Evolutionary conservation across 2,113 vertebrate species (phyloP).

Genomic region (Nicator chloris): DNA sequence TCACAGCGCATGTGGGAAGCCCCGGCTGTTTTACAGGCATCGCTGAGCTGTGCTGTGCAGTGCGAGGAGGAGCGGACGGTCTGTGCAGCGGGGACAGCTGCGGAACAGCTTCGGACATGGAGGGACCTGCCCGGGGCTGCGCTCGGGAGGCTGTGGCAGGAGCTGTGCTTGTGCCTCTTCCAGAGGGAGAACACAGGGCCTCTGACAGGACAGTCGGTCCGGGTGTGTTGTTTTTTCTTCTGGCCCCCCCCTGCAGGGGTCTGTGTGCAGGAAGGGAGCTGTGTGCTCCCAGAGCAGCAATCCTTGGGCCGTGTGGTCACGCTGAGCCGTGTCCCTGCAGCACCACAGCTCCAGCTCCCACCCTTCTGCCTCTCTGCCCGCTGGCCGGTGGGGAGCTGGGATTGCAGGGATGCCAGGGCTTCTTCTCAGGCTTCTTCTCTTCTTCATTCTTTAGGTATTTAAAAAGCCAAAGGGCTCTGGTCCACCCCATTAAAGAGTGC

Average conservation of each 20-base stretch:
- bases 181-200: background rate
- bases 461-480: background rate
- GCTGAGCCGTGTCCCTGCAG: fast-evolving
- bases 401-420: background rate
- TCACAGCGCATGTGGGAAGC: slow-evolving; percentile 42
- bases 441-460: background rate
- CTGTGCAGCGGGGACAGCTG: slow-evolving; percentile 43
- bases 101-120: background rate
- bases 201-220: background rate
- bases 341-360: fast-evolving
- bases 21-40: slow-evolving; percentile 51
- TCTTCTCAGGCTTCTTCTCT: background rate
- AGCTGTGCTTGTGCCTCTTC: background rate
- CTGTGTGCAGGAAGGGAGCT: background rate
- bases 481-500: slow-evolving; percentile 19
- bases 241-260: background rate
- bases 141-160: background rate
- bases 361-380: background rate
- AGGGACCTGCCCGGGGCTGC: background rate
- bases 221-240: background rate
- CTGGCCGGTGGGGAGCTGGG: background rate
- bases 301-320: fast-evolving
- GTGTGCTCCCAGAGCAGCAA: background rate
- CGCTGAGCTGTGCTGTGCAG: background rate
- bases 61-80: background rate